Evolutionary conservation across 2,113 vertebrate species (phyloP).

Genomic region (Vimba vimba): DNA sequence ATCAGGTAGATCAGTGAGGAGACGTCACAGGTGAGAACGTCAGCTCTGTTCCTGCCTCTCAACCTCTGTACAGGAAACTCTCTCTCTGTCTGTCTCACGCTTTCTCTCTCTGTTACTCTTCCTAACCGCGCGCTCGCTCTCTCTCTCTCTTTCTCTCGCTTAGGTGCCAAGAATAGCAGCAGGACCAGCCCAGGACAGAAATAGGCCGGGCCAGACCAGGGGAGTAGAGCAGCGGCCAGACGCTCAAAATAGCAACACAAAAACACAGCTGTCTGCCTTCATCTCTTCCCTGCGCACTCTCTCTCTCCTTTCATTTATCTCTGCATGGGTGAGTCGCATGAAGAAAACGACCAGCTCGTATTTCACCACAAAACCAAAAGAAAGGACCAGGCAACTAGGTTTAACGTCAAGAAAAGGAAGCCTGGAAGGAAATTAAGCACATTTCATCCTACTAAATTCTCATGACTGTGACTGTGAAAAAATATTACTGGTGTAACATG

Average conservation of each 20-base stretch:
- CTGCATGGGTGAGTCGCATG: background rate
- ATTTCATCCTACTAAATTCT: background rate
- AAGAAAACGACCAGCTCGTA: background rate
- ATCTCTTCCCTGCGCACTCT: constrained; percentile 53
- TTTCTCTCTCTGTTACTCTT: constrained; percentile 44
- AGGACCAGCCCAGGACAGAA: constrained; percentile 62
- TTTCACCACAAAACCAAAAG: constrained; percentile 23
- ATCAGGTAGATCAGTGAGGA: background rate
- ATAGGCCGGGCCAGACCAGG: constrained; percentile 64
- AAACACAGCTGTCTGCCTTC: constrained; percentile 65
- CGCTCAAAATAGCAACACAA: constrained; percentile 61
- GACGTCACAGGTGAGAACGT: background rate
- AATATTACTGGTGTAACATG: background rate
- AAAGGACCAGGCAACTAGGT: background rate
- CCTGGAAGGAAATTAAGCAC: background rate
- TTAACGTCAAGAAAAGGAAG: background rate
- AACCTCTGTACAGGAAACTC: constrained; percentile 17
- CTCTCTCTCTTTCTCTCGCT: constrained; percentile 45
- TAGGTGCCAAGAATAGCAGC: constrained; percentile 61
- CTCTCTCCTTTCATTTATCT: constrained; percentile 52
- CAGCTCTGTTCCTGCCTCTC: constrained; percentile 26
- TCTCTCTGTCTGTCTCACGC: constrained; percentile 39
- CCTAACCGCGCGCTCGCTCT: constrained; percentile 28
- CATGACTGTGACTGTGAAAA: background rate
- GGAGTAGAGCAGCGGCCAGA: constrained; percentile 61